phyloP scores from a whole-genome alignment of 2,888 invertebrate genomes.

The Andrena chrysosceles region DNA sequence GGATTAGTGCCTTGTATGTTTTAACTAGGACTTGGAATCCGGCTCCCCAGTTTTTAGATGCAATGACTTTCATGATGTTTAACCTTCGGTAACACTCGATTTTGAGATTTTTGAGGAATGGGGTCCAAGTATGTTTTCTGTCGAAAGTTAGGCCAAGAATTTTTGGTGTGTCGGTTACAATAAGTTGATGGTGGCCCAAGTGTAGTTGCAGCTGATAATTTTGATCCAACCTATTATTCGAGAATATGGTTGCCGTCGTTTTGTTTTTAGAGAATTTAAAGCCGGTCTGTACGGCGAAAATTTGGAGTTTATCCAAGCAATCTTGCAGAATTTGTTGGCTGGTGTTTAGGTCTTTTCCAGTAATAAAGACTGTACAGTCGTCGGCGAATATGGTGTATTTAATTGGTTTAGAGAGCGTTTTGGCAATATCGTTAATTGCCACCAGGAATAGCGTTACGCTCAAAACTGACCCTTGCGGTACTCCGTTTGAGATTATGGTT shows the following conservation, averaged over 20 bases:
- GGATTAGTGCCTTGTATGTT: neutral
- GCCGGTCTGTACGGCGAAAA: neutral
- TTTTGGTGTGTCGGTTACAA: neutral
- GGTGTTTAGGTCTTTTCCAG: neutral
- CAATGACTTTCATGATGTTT: neutral
- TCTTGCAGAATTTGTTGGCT: neutral
- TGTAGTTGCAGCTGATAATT: neutral
- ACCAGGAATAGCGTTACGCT: neutral
- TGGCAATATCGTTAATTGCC: neutral
- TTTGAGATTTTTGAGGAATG: neutral
- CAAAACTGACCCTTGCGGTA: neutral
- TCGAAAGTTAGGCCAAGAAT: neutral
- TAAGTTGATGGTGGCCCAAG: neutral
- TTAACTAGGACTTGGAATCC: neutral
- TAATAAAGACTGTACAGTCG: neutral
- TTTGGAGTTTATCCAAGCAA: neutral
- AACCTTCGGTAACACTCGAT: neutral
- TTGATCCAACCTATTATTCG: neutral
- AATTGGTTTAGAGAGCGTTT: neutral
- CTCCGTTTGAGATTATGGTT: neutral
- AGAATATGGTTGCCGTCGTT: neutral
- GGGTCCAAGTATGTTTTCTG: neutral
- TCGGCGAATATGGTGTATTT: neutral
- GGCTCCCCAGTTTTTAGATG: neutral
- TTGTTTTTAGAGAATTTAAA: neutral